Conservation (phyloP, 2,797 vertebrate species). For the Carduelis carduelis region DNA sequence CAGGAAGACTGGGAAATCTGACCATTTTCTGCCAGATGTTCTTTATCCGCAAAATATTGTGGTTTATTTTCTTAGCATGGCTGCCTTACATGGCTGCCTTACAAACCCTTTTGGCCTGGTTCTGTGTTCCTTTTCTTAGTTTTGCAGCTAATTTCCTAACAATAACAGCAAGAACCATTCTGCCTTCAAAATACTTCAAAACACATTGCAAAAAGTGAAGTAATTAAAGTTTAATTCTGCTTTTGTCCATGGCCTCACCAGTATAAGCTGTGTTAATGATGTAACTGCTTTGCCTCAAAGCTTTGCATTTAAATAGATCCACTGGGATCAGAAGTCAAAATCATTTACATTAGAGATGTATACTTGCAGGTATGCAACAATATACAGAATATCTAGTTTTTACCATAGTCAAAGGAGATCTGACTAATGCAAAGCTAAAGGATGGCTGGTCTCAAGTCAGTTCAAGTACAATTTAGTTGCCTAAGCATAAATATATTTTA, state of each 20-base stretch:
- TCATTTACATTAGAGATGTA: not conserved
- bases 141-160: not conserved
- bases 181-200: not conserved
- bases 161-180: not conserved
- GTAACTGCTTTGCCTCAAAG: not conserved
- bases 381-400: not conserved
- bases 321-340: not conserved
- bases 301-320: not conserved
- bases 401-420: not conserved
- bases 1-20: not conserved
- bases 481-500: not conserved
- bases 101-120: not conserved
- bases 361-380: not conserved
- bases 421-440: not conserved
- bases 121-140: not conserved
- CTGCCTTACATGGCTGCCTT: not conserved
- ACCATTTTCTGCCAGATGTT: not conserved
- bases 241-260: not conserved
- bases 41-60: not conserved
- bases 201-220: not conserved
- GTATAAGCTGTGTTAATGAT: not conserved
- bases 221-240: not conserved
- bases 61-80: not conserved
- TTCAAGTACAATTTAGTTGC: not conserved
- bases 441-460: not conserved